Conservation (phyloP, 2,113 vertebrate genomes). For the Nothoprocta pentlandii region DNA sequence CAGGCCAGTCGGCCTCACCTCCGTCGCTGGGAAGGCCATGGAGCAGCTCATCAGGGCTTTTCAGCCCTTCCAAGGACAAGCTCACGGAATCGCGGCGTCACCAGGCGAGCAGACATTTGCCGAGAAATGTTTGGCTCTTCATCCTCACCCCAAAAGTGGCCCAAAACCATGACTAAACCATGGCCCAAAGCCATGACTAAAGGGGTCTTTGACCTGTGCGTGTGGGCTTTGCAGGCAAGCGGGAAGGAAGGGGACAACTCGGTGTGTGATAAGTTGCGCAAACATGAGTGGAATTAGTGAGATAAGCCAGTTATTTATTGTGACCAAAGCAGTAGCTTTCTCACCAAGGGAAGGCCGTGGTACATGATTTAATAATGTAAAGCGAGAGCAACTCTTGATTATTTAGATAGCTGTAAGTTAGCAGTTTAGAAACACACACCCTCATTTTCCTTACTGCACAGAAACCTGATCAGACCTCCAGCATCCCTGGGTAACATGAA, state of each 20-base stretch:
- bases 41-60: neutral
- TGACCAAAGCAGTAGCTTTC: neutral
- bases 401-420: neutral
- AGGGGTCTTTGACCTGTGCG: neutral
- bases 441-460: neutral
- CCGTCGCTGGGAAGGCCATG: too few relatives aligned
- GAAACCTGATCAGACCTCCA: neutral
- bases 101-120: neutral
- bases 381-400: neutral
- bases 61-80: neutral
- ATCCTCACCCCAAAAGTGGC: neutral
- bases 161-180: neutral
- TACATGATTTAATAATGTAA: rapidly evolving
- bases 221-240: neutral
- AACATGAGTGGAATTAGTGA: neutral
- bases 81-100: neutral
- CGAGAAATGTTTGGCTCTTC: neutral
- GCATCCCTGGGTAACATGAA: neutral
- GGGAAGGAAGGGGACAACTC: neutral
- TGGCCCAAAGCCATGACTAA: neutral
- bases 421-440: neutral
- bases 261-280: neutral
- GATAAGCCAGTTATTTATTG: neutral
- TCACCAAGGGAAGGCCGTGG: neutral
- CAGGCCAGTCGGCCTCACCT: too few relatives aligned